Conservation (phyloP, 2,888 invertebrate species). For the Reticulitermes lucifugus region DNA sequence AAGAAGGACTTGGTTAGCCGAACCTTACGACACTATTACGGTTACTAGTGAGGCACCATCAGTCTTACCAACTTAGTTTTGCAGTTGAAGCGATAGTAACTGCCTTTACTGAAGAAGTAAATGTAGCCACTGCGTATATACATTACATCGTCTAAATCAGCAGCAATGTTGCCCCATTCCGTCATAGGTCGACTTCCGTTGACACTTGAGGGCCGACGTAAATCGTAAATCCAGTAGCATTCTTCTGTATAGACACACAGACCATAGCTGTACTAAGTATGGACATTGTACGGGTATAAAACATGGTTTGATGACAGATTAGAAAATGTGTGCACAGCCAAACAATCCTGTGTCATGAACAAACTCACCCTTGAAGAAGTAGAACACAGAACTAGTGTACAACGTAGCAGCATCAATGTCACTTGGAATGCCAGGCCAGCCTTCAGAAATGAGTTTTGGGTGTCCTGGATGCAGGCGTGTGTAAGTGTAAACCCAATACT, state of each 20-base stretch:
- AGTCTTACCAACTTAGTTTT: conserved; percentile 17
- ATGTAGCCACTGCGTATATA: neutral
- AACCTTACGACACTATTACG: neutral
- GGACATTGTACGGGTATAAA: no score
- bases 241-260: neutral
- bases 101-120: neutral
- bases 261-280: no score
- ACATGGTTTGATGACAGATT: no score
- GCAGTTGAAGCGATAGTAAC: conserved; percentile 2
- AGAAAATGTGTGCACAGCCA: no score
- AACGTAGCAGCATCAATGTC: neutral
- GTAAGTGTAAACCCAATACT: neutral
- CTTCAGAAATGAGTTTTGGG: neutral
- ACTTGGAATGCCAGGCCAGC: conserved; percentile 10
- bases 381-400: neutral
- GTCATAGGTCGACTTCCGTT: no score
- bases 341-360: no score
- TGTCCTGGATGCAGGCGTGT: neutral
- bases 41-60: neutral
- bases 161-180: neutral
- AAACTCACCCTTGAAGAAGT: conserved; percentile 10
- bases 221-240: neutral
- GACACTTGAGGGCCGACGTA: neutral
- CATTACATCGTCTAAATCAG: neutral
- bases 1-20: no score